phyloP scores from a whole-genome alignment of 2,888 invertebrate genomes.

The Sinodicranocentrus sp. region DNA sequence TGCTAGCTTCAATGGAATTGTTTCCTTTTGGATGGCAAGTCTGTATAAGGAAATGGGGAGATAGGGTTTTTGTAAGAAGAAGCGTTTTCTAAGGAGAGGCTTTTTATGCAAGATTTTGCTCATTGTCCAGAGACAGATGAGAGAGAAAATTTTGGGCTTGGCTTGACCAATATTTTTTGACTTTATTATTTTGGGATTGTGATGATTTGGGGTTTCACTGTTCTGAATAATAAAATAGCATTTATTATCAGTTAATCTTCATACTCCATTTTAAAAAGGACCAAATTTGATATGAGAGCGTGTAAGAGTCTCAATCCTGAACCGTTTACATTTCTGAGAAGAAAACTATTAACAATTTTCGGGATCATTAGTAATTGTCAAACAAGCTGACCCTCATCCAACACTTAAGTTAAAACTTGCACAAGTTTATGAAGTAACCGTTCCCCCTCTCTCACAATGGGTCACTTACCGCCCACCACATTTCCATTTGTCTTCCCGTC shows the following conservation, averaged over 20 bases:
- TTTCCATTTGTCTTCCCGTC: slow-evolving; percentile 32
- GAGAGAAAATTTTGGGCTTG: too few species aligned
- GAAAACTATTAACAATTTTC: slow-evolving; percentile 54
- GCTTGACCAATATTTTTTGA: too few species aligned
- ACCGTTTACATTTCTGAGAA: slow-evolving; percentile 54
- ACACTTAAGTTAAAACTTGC: slow-evolving; percentile 4
- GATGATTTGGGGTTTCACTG: too few species aligned
- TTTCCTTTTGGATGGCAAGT: not conserved
- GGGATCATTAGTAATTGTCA: slow-evolving; percentile 65
- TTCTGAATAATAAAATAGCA: too few species aligned
- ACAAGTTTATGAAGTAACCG: too few species aligned
- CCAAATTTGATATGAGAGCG: too few species aligned
- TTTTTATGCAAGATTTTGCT: not conserved
- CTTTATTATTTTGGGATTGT: too few species aligned
- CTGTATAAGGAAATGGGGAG: slow-evolving; percentile 9
- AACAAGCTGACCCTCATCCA: slow-evolving; percentile 50
- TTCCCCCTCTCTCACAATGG: too few species aligned
- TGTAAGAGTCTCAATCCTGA: too few species aligned
- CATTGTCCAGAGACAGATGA: too few species aligned
- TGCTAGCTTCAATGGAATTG: slow-evolving; percentile 1
- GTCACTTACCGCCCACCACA: slow-evolving; percentile 44
- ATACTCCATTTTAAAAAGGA: too few species aligned
- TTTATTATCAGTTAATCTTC: too few species aligned
- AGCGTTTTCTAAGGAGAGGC: not conserved
- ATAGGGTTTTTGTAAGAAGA: not conserved